A percentile compares a stretch with the other conserved stretches of the same genome.
These are phyloP conservation scores for Lycodopsis pacificus DNA, from an alignment of 2,797 vertebrate genomes.

Conservation along the genomic window DNA sequence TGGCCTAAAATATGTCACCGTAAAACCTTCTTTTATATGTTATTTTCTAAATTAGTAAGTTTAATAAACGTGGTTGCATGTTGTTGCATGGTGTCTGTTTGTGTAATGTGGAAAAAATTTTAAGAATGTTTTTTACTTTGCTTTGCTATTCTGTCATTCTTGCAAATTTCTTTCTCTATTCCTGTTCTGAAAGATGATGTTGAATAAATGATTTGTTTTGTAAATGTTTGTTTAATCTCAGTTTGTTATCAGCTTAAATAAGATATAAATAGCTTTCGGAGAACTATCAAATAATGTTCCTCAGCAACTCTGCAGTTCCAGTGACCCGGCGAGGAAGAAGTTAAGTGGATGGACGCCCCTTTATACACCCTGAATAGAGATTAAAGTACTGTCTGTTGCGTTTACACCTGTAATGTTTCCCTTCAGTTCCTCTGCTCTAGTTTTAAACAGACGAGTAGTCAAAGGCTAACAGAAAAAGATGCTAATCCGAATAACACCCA, in stretches of 20 bases:
- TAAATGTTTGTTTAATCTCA: slow-evolving; percentile 58
- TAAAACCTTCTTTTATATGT: slow-evolving; percentile 16
- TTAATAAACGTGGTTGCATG: slow-evolving; percentile 1
- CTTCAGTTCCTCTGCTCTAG: slow-evolving; percentile 15
- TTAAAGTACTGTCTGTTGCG: slow-evolving; percentile 4
- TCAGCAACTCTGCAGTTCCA: slow-evolving; percentile 25
- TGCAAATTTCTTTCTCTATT: not conserved
- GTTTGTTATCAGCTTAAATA: slow-evolving; percentile 43
- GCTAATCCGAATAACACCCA: not conserved
- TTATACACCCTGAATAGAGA: slow-evolving; percentile 4
- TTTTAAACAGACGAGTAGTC: not conserved
- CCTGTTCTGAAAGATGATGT: slow-evolving; percentile 22
- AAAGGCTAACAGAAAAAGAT: not conserved
- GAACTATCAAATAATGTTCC: slow-evolving; percentile 16
- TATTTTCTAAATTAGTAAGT: not conserved
- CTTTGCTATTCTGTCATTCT: not conserved
- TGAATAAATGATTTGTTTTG: slow-evolving; percentile 62
- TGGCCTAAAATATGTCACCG: not conserved
- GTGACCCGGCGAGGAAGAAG: slow-evolving; percentile 12
- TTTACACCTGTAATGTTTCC: not conserved
- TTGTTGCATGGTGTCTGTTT: slow-evolving; percentile 7
- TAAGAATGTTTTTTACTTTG: not conserved
- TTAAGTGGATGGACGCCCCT: slow-evolving; percentile 12
- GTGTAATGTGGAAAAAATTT: slow-evolving; percentile 1
- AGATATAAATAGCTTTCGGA: slow-evolving; percentile 7